Evolutionary conservation across 1,140 invertebrate species (phyloP).

Genomic region (Drosophila sucinea): DNA sequence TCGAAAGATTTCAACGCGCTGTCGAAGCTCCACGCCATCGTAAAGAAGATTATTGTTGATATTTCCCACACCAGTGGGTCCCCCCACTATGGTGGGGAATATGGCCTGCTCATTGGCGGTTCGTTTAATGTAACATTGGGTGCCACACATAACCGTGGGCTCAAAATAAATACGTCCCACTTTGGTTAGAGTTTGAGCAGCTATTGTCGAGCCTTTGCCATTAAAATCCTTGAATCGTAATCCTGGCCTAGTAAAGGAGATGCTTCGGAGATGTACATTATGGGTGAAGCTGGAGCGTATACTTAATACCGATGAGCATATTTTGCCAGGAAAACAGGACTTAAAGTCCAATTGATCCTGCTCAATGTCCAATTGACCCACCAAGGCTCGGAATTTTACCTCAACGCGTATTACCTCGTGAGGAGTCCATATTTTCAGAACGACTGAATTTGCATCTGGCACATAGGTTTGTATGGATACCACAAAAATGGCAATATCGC

Average conservation of each 20-base stretch:
- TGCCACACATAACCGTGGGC: conserved; percentile 87
- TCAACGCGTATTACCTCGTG: conserved; percentile 88
- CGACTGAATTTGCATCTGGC: conserved; percentile 88
- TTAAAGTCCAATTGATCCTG: conserved; percentile 89
- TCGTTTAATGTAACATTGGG: conserved; percentile 88
- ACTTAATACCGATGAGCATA: conserved; percentile 88
- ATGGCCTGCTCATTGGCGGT: conserved; percentile 26
- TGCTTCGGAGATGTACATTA: conserved; percentile 87
- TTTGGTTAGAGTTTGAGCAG: conserved; percentile 83
- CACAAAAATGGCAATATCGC: conserved; percentile 87
- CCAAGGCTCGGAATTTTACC: conserved; percentile 86
- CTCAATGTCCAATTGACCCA: conserved; percentile 86
- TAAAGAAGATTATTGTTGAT: conserved; percentile 67
- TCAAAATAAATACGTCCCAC: conserved; percentile 87
- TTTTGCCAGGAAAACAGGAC: conserved; percentile 92
- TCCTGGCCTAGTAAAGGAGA: conserved; percentile 69
- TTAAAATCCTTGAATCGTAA: conserved; percentile 83
- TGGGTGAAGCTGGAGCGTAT: conserved; percentile 90
- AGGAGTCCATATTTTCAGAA: conserved; percentile 89
- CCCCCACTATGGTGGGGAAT: conserved; percentile 30
- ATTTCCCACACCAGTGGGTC: conserved; percentile 6
- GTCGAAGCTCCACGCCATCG: conserved; percentile 67
- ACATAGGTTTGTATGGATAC: conserved; percentile 88
- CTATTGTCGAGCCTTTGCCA: conserved; percentile 81
- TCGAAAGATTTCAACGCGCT: conserved; percentile 71